Evolutionary conservation across 2,797 vertebrate species (phyloP).

Genomic region (Tarsius wallacei): DNA sequence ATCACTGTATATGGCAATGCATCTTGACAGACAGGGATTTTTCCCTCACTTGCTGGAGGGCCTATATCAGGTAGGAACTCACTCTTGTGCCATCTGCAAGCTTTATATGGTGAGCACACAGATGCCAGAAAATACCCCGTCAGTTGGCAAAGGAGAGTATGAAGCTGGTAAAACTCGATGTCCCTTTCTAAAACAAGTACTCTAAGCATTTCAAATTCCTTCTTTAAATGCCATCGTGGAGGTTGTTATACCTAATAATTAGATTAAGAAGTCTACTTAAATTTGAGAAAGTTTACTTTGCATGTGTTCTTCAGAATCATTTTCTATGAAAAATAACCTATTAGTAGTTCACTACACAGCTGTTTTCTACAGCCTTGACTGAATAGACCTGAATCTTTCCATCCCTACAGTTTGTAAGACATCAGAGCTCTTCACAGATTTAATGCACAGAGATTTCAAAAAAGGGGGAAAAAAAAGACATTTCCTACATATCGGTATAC

Average conservation of each 20-base stretch:
- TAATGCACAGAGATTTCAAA: neutral
- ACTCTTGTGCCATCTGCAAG: constrained; percentile 56
- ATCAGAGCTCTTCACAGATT: neutral
- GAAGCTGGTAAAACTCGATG: constrained; percentile 46
- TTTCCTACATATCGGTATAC: neutral
- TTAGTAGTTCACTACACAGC: neutral
- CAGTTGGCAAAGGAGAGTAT: constrained; percentile 62
- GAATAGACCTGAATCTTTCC: neutral
- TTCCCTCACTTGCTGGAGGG: constrained; percentile 78
- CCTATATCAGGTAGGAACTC: constrained; percentile 33
- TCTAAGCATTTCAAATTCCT: neutral
- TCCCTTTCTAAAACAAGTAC: constrained; percentile 67
- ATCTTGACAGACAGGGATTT: neutral
- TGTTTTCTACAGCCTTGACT: neutral
- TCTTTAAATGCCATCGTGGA: neutral
- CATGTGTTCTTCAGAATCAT: neutral
- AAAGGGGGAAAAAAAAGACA: neutral
- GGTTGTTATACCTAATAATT: neutral
- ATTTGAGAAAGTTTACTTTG: constrained; percentile 25
- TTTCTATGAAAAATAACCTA: neutral
- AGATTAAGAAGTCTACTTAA: constrained; percentile 12
- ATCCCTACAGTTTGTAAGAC: neutral
- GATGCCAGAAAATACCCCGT: constrained; percentile 70
- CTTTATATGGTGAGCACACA: constrained; percentile 85
- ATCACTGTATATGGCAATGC: constrained; percentile 71